These are phyloP conservation scores for Halictus rubicundus DNA, from an alignment of 1,140 invertebrate species.

Conservation along the genomic window DNA sequence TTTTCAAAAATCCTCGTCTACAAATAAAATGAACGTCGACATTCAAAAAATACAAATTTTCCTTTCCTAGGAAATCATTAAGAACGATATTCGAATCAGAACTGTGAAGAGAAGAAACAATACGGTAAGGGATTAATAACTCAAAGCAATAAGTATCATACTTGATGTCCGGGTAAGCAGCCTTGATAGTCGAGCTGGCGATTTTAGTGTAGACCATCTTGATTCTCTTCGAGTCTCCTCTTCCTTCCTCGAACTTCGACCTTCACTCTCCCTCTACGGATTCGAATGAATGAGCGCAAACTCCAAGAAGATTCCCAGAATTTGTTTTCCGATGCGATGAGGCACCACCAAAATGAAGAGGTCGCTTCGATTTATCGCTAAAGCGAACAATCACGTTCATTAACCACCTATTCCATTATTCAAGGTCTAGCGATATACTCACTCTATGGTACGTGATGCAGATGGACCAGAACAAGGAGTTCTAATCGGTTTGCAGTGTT, in stretches of 20 bases:
- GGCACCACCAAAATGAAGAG: slow-evolving; percentile 4
- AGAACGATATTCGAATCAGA: too few species aligned
- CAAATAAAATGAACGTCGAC: too few species aligned
- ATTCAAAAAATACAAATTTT: too few species aligned
- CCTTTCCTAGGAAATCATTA: too few species aligned
- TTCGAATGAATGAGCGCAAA: slow-evolving; percentile 6
- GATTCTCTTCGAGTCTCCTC: slow-evolving; percentile 1
- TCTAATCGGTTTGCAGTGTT: slow-evolving; percentile 90
- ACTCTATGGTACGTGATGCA: slow-evolving; percentile 91
- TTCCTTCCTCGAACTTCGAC: neutral
- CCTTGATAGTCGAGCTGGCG: slow-evolving; percentile 60
- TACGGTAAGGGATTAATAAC: too few species aligned
- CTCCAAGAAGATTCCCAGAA: slow-evolving; percentile 20
- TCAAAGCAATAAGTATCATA: slow-evolving; percentile 32
- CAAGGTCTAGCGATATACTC: slow-evolving; percentile 41
- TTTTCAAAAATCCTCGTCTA: too few species aligned
- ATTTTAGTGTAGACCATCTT: slow-evolving; percentile 69
- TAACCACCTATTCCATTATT: neutral
- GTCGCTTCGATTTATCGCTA: neutral
- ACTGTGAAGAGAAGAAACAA: too few species aligned
- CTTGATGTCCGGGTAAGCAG: slow-evolving; percentile 70
- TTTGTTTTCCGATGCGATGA: slow-evolving; percentile 10
- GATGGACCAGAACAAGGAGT: slow-evolving; percentile 88
- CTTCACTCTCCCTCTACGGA: neutral
- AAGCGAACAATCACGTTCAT: too few species aligned